Percentiles rank a stretch among this genome's conserved stretches.
Evolutionary conservation across 2,888 invertebrate species (phyloP).

Genomic region (Apocheima hispidaria): DNA sequence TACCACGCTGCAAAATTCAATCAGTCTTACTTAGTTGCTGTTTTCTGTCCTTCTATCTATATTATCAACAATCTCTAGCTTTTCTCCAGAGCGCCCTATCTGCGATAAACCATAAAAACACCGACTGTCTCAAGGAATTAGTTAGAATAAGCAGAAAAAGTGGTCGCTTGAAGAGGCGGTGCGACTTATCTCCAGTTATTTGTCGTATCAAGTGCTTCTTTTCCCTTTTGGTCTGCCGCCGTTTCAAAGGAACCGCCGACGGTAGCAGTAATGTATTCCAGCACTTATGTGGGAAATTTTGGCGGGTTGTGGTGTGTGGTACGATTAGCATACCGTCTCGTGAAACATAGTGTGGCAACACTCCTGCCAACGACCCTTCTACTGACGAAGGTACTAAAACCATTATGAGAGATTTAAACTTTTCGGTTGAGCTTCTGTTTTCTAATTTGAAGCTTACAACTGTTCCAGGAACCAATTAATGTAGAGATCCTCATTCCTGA

Average conservation of each 20-base stretch:
- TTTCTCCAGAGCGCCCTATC: slow-evolving; percentile 38
- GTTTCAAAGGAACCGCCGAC: slow-evolving; percentile 76
- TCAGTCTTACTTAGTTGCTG: not conserved
- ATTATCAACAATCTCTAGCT: slow-evolving; percentile 2
- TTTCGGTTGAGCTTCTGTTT: slow-evolving; percentile 25
- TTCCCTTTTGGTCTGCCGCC: slow-evolving; percentile 65
- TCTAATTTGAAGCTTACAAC: slow-evolving; percentile 22
- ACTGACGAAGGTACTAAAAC: not conserved
- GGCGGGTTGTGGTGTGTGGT: slow-evolving; percentile 58
- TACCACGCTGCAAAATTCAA: not conserved
- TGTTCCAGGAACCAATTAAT: slow-evolving; percentile 39
- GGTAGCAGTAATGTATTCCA: slow-evolving; percentile 69
- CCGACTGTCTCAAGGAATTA: slow-evolving; percentile 65
- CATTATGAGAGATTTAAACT: not conserved
- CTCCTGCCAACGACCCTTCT: slow-evolving; percentile 8
- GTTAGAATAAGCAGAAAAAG: slow-evolving; percentile 71
- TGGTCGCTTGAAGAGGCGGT: slow-evolving; percentile 68
- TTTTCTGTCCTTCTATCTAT: not conserved
- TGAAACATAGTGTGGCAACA: slow-evolving; percentile 53
- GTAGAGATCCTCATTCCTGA: slow-evolving; percentile 35
- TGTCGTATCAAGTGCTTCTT: slow-evolving; percentile 81
- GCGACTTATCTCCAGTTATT: slow-evolving; percentile 80
- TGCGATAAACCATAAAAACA: slow-evolving; percentile 61
- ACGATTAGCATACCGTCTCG: slow-evolving; percentile 69
- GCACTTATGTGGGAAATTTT: slow-evolving; percentile 71